Percentiles rank a stretch among this genome's conserved stretches.
Conservation (phyloP, 2,113 vertebrate genomes). For the Corynorhinus townsendii region DNA sequence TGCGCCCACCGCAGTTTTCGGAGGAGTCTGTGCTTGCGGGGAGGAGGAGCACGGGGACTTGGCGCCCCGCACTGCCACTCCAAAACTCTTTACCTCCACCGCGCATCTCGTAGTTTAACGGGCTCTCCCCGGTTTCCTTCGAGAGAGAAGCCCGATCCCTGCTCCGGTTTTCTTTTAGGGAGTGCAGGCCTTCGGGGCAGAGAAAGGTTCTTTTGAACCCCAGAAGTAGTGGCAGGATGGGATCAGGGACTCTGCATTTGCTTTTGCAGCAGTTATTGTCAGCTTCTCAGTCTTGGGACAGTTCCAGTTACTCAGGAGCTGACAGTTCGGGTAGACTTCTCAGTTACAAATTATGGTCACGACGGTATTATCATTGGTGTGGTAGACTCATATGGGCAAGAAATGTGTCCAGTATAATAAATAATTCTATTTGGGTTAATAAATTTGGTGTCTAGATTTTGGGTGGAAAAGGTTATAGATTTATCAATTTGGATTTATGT, state of each 20-base stretch:
- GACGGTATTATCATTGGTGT: not conserved
- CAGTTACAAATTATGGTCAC: not conserved
- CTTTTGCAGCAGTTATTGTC: not conserved
- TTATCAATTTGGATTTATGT: conserved; percentile 5
- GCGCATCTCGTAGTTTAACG: not conserved
- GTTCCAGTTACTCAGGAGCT: not conserved
- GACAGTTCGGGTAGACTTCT: not conserved
- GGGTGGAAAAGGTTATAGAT: not conserved
- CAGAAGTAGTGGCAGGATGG: not conserved
- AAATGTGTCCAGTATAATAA: not conserved
- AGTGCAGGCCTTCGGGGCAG: not conserved
- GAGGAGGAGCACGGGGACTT: no score
- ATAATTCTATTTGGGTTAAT: not conserved
- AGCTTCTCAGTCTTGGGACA: not conserved
- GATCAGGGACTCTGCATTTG: not conserved
- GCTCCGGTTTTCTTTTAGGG: not conserved
- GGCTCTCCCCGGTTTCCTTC: not conserved
- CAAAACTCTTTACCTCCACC: not conserved
- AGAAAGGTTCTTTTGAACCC: not conserved
- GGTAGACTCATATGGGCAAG: not conserved
- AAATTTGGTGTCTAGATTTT: not conserved
- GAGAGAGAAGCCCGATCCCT: not conserved
- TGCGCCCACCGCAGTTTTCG: not conserved
- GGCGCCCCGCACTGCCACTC: not conserved
- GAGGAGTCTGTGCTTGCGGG: not conserved